A percentile compares a stretch with the other conserved stretches of the same genome.
phyloP scores from a whole-genome alignment of 1,140 invertebrate species.

The Papilio polytes region DNA sequence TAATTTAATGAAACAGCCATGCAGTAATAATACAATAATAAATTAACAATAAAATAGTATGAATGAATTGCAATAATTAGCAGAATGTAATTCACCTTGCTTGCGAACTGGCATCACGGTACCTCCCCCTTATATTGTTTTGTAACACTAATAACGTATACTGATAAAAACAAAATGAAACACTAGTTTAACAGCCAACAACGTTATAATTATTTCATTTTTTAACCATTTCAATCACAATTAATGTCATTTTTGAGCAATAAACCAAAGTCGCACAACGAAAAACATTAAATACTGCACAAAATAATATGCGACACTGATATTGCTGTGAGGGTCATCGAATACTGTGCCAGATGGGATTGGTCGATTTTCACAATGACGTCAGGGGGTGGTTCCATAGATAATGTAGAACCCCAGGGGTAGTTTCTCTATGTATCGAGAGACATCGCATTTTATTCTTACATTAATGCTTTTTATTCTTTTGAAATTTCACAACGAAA shows the following conservation, averaged over 20 bases:
- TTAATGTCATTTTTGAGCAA: slow-evolving; percentile 64
- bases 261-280: slow-evolving; percentile 68
- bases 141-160: slow-evolving; percentile 73
- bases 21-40: neutral
- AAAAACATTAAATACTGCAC: slow-evolving; percentile 74
- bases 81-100: slow-evolving; percentile 75
- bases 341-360: slow-evolving; percentile 75
- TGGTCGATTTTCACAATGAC: slow-evolving; percentile 82
- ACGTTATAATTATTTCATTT: slow-evolving; percentile 63
- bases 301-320: slow-evolving; percentile 70
- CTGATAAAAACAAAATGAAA: slow-evolving; percentile 69
- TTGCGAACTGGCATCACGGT: slow-evolving; percentile 84
- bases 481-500: neutral
- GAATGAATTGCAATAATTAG: neutral
- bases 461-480: neutral
- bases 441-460: slow-evolving; percentile 30
- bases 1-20: neutral
- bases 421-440: slow-evolving; percentile 52
- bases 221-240: slow-evolving; percentile 69
- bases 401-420: slow-evolving; percentile 69
- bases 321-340: slow-evolving; percentile 69
- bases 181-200: slow-evolving; percentile 62
- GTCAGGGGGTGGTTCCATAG: slow-evolving; percentile 81
- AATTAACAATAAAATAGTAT: neutral
- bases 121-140: slow-evolving; percentile 80